Evolutionary conservation across 2,888 invertebrate species (phyloP).

Genomic region (Tupiocoris notatus): DNA sequence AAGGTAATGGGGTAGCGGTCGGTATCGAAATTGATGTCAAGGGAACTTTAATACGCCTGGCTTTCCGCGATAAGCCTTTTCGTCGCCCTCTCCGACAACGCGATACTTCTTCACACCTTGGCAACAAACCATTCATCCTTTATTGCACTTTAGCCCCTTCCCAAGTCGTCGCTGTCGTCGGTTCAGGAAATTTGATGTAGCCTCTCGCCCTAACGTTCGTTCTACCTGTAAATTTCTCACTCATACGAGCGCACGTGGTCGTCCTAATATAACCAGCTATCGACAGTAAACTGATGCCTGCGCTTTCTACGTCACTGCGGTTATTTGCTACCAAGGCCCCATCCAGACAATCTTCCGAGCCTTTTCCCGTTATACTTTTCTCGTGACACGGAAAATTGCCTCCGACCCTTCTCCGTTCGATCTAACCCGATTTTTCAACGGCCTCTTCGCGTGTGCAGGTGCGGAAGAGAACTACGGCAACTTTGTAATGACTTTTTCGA

Average conservation of each 20-base stretch:
- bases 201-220: no score
- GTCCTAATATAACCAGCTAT: background rate
- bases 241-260: background rate
- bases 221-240: no score
- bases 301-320: constrained; percentile 17
- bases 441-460: background rate
- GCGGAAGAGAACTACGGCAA: background rate
- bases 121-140: constrained; percentile 18
- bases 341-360: background rate
- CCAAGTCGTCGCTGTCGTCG: background rate
- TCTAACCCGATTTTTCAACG: background rate
- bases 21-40: background rate
- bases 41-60: constrained; percentile 1
- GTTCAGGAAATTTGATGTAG: constrained; percentile 15
- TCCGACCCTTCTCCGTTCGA: background rate
- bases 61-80: constrained; percentile 12
- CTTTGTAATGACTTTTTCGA: background rate
- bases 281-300: background rate
- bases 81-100: background rate
- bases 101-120: background rate
- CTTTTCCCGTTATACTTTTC: constrained; percentile 11
- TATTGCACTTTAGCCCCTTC: constrained; percentile 19
- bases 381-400: constrained; percentile 25
- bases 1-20: background rate
- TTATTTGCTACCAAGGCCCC: background rate